phyloP scores from a whole-genome alignment of 2,888 invertebrate genomes.

The Spialia ferax region DNA sequence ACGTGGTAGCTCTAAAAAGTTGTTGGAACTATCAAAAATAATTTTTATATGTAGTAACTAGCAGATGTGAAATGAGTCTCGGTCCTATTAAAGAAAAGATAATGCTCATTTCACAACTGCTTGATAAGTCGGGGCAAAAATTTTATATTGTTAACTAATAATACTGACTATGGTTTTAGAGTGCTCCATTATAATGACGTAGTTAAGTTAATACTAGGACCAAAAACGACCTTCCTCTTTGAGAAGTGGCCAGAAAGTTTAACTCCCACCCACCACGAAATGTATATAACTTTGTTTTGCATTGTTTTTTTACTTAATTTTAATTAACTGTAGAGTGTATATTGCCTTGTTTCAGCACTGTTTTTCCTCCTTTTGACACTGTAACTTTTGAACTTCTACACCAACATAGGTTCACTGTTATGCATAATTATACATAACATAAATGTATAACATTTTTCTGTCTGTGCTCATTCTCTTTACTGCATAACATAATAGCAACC shows the following conservation, averaged over 20 bases:
- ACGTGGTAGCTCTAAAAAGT: slow-evolving; percentile 26
- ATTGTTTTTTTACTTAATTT: slow-evolving; percentile 64
- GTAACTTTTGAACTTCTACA: not conserved
- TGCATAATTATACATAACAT: not conserved
- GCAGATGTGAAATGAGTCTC: not conserved
- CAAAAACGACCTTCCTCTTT: slow-evolving; percentile 59
- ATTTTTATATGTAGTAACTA: slow-evolving; percentile 1
- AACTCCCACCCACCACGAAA: slow-evolving; percentile 77
- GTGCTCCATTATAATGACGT: slow-evolving; percentile 24
- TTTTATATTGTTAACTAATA: slow-evolving; percentile 32
- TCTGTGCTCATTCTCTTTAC: not conserved
- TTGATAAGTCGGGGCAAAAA: not conserved
- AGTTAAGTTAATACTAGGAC: slow-evolving; percentile 56
- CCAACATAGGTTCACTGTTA: not conserved
- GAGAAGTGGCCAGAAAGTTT: slow-evolving; percentile 73
- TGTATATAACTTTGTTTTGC: slow-evolving; percentile 72
- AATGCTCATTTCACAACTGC: not conserved
- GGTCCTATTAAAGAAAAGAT: not conserved
- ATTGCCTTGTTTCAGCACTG: slow-evolving; percentile 52
- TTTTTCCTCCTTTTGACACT: slow-evolving; percentile 43
- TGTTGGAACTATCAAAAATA: slow-evolving; percentile 39
- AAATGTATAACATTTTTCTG: not conserved
- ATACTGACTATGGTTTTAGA: slow-evolving; percentile 30
- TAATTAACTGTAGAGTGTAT: slow-evolving; percentile 63
- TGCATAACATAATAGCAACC: slow-evolving; percentile 9